Base-by-base conservation (phyloP, 2,113 vertebrate genomes). In the Cyrtonyx montezumae region DNA sequence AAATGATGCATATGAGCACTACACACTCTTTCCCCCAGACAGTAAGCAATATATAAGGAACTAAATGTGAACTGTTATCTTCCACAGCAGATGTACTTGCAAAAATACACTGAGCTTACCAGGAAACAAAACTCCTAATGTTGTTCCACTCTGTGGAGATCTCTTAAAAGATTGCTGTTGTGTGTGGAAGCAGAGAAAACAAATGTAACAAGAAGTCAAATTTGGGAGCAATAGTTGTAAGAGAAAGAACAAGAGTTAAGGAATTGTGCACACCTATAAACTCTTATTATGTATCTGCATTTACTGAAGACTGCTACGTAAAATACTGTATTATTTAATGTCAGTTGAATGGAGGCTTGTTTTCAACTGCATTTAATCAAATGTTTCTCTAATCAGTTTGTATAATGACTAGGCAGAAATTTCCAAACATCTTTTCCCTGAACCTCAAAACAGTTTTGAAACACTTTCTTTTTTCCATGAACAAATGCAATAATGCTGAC, bases 61-160 rank as follows among this genome's bases (percentile, higher is more conserved):
- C 22, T 66, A 58, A 84, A 70, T 34, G 20, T 55, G 23, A 81
- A 82, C 49, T 21, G 8, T 1, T 9, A 28, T 58, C 80, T 94
- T 82, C 34, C 49, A 46, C 22, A n/a, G 43, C 87, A 87, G 89
- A 94, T 68, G 32, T 71, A 74, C 71, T 82, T 87, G n/a, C 46
- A 81, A 94, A 53, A 95, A 91, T n/a, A 68, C 9, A 66, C 9
- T 36, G 58, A 90, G n/a, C 22, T 79, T 88, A 71, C 37, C 81
- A 95, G 90, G 61, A 94, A 94, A 95, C 69, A 92, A 89, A 92
- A 68, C 79, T 95, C 8, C 53, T 87, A 92, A 75, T 68, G 42
- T 81, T 82, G 58, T 74, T 94, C 51, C 67, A 51, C 68, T 77
- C 94, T 78, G 49, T 40, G 87, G 55, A 18, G 76, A 84, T 95